phyloP scores from a whole-genome alignment of 2,888 invertebrate genomes.

The Drosophila silvestris region DNA sequence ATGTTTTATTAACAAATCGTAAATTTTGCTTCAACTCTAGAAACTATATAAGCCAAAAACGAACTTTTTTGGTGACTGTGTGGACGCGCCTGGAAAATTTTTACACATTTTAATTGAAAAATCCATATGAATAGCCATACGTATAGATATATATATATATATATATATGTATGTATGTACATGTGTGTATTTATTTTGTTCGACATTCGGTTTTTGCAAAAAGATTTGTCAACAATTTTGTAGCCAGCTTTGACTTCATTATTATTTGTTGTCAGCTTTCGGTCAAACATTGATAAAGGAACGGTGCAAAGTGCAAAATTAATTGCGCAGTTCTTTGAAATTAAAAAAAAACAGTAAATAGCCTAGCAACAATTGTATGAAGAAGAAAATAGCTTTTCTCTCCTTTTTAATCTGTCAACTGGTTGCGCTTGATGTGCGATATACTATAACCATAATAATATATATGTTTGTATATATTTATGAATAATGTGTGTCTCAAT shows the following conservation, averaged over 20 bases:
- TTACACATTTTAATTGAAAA: constrained; percentile 24
- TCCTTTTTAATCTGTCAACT: not conserved
- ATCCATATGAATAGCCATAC: constrained; percentile 29
- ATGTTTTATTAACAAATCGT: not conserved
- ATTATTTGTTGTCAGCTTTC: constrained; percentile 15
- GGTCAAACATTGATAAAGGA: constrained; percentile 33
- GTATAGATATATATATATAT: not conserved
- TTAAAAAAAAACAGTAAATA: constrained; percentile 23
- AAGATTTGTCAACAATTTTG: constrained; percentile 11
- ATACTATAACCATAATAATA: not conserved
- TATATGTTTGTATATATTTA: not conserved
- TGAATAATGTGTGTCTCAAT: too few relatives aligned
- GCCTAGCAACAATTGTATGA: constrained; percentile 47
- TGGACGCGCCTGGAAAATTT: constrained; percentile 47
- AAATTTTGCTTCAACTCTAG: not conserved
- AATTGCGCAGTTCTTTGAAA: constrained; percentile 61
- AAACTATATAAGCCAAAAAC: constrained; percentile 2
- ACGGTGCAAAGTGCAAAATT: constrained; percentile 53
- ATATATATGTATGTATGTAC: not conserved
- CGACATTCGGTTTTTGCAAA: constrained; percentile 9
- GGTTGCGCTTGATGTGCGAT: not conserved
- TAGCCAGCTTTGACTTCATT: not conserved
- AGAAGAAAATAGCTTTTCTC: not conserved
- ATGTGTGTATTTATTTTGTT: constrained; percentile 1
- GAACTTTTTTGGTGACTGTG: constrained; percentile 40